Percentiles rank a stretch among this genome's conserved stretches.
Conservation (phyloP, 2,113 vertebrate genomes). For the Callopanchax toddi region DNA sequence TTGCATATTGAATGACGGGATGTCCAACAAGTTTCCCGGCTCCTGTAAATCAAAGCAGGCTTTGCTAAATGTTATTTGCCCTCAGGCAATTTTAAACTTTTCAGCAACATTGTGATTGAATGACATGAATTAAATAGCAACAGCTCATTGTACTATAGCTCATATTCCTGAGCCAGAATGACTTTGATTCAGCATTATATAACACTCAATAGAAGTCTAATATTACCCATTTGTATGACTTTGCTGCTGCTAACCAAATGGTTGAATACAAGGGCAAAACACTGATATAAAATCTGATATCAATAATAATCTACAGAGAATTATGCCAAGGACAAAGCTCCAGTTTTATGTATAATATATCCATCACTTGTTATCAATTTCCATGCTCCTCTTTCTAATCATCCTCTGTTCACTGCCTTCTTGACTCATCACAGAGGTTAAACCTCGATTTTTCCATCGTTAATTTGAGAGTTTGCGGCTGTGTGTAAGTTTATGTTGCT, state of each 20-base stretch:
- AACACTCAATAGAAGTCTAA: slow-evolving; percentile 9
- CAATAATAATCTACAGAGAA: slow-evolving; percentile 17
- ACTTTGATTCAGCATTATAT: slow-evolving; percentile 14
- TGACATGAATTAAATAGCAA: background rate
- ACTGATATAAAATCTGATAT: slow-evolving; percentile 10
- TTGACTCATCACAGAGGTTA: slow-evolving; percentile 26
- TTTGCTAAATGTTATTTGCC: no score
- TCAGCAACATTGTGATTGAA: slow-evolving; percentile 1
- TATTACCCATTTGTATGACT: slow-evolving; percentile 14
- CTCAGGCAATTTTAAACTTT: background rate
- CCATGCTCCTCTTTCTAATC: background rate
- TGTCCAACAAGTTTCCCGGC: background rate
- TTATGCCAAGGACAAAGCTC: slow-evolving; percentile 14
- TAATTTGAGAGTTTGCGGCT: slow-evolving; percentile 14
- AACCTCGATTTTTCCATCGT: background rate
- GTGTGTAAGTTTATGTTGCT: background rate
- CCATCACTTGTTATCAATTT: background rate
- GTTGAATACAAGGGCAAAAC: slow-evolving; percentile 7
- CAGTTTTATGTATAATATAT: background rate
- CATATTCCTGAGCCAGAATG: slow-evolving; percentile 1
- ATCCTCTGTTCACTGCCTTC: slow-evolving; percentile 8
- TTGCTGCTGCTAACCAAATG: slow-evolving; percentile 14
- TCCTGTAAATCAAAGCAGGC: background rate
- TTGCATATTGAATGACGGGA: background rate
- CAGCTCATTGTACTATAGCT: background rate